Conservation (phyloP, 2,797 vertebrate species). For the Oryzias sinensis region DNA sequence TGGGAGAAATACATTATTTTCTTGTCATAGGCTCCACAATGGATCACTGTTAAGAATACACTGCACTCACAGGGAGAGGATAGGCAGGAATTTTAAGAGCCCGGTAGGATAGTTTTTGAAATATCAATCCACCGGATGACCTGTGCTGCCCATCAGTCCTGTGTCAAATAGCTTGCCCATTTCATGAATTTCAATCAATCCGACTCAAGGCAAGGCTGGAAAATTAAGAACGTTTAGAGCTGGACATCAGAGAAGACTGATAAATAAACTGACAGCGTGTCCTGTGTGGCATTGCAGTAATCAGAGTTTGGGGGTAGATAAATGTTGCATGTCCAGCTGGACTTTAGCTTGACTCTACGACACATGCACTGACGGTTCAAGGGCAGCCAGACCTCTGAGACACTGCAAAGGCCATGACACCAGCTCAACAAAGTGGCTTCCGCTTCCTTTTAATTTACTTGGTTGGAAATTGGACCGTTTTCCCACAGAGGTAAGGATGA, state of each 20-base stretch:
- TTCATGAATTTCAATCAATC: slow-evolving; percentile 53
- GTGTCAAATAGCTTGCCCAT: slow-evolving; percentile 18
- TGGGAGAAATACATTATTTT: slow-evolving; percentile 75
- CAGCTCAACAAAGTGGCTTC: slow-evolving; percentile 73
- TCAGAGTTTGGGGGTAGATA: slow-evolving; percentile 53
- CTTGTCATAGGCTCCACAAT: slow-evolving; percentile 72
- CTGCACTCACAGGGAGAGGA: slow-evolving; percentile 51
- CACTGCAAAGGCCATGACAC: slow-evolving; percentile 66
- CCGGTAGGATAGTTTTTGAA: slow-evolving; percentile 43
- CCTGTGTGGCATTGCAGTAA: slow-evolving; percentile 55
- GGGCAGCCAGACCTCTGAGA: slow-evolving; percentile 67
- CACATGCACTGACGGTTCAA: slow-evolving; percentile 72
- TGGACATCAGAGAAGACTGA: slow-evolving; percentile 27
- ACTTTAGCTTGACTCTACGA: slow-evolving; percentile 19
- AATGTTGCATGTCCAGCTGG: slow-evolving; percentile 59
- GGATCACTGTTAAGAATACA: slow-evolving; percentile 71
- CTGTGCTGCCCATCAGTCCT: slow-evolving; percentile 39
- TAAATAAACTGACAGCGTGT: slow-evolving; percentile 29
- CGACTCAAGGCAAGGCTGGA: slow-evolving; percentile 28
- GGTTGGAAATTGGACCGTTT: slow-evolving; percentile 66
- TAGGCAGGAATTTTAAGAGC: slow-evolving; percentile 55
- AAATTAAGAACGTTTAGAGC: slow-evolving; percentile 45
- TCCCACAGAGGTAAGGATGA: slow-evolving; percentile 62
- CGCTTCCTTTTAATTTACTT: slow-evolving; percentile 71
- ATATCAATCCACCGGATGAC: slow-evolving; percentile 57